phyloP scores from a whole-genome alignment of 2,113 vertebrate genomes.

The Edolisoma coerulescens region DNA sequence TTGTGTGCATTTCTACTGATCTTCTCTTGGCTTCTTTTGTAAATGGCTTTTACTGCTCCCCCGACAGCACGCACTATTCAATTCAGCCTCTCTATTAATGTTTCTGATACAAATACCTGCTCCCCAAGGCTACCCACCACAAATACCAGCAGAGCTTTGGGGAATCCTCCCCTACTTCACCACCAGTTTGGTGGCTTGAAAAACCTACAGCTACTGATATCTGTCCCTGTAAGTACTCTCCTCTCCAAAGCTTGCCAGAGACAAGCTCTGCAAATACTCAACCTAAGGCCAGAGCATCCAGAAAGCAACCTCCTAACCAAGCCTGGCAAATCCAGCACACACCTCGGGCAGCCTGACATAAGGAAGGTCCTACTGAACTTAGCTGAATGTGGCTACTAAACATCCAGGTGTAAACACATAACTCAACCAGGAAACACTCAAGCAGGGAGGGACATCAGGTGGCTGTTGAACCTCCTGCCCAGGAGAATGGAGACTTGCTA shows the following conservation, averaged over 20 bases:
- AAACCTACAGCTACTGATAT: neutral
- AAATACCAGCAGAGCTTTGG: neutral
- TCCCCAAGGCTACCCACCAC: conserved; percentile 20
- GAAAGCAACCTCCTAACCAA: neutral
- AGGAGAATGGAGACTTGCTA: neutral
- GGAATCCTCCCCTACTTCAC: neutral
- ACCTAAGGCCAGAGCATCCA: neutral
- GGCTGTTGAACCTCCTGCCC: neutral
- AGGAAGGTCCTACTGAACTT: neutral
- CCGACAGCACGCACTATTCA: neutral
- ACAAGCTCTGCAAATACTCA: neutral
- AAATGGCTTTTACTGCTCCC: conserved; percentile 55
- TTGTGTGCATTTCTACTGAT: conserved; percentile 47
- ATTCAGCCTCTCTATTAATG: conserved; percentile 37
- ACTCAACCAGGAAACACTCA: neutral
- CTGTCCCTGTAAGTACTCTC: neutral
- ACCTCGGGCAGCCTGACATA: neutral
- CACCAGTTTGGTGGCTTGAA: neutral
- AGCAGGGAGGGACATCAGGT: neutral
- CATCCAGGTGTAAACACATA: neutral
- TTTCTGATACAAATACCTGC: conserved; percentile 56
- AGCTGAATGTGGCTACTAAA: neutral
- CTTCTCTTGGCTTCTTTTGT: conserved; percentile 54
- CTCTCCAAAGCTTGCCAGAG: neutral
- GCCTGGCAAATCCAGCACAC: neutral